A percentile compares a stretch with the other conserved stretches of the same genome.
These are phyloP conservation scores for Calephelis perditalis DNA, from an alignment of 2,888 invertebrate genomes.

Conservation along the genomic window DNA sequence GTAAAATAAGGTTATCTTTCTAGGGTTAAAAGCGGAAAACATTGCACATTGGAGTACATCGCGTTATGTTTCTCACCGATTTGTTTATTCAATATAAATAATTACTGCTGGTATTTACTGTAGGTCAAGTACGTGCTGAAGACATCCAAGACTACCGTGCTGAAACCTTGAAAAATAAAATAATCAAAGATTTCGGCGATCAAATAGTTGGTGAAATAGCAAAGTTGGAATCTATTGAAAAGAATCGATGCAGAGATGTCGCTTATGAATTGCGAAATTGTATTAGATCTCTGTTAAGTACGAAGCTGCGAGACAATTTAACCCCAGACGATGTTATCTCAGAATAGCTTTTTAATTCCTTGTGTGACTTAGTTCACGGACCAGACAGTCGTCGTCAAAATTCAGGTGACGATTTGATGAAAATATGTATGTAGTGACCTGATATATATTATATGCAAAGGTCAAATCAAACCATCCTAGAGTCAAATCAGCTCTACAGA, in stretches of 20 bases:
- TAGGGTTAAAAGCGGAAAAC: conserved; percentile 24
- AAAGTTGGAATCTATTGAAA: conserved; percentile 24
- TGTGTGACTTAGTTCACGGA: no score
- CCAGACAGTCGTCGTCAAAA: neutral
- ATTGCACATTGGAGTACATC: conserved; percentile 23
- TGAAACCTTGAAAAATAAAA: conserved; percentile 27
- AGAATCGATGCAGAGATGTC: conserved; percentile 31
- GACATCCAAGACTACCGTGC: conserved; percentile 31
- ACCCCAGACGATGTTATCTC: conserved; percentile 28
- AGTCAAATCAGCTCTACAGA: no score
- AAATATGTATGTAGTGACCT: no score
- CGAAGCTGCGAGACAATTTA: conserved; percentile 23
- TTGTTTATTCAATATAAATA: conserved; percentile 26
- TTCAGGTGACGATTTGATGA: no score
- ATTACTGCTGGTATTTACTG: conserved; percentile 25
- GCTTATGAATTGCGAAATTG: conserved; percentile 34
- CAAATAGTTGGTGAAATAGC: conserved; percentile 29
- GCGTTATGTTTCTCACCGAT: conserved; percentile 24
- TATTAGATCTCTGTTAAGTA: conserved; percentile 31
- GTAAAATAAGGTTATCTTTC: neutral
- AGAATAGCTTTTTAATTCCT: neutral
- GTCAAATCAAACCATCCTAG: no score
- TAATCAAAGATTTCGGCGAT: conserved; percentile 19
- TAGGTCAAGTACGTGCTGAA: conserved; percentile 30
- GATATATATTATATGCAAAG: no score